Percentiles rank a stretch among this genome's conserved stretches.
Conservation (phyloP, 2,888 invertebrate species). For the Mystacides longicornis region DNA sequence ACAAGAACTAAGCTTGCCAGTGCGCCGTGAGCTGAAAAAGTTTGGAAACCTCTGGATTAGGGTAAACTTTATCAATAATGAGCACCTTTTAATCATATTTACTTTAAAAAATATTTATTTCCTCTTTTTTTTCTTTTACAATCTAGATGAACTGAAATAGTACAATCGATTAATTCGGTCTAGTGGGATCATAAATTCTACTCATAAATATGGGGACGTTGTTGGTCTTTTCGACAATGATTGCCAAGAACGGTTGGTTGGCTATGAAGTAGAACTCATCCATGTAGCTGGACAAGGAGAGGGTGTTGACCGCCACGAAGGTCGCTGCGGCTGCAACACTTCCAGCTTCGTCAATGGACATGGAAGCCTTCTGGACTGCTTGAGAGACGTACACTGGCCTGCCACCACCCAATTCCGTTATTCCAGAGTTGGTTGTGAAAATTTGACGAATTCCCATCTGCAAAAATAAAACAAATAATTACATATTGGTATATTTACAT, state of each 20-base stretch:
- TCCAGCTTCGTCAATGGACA: constrained; percentile 49
- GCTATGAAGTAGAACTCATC: constrained; percentile 36
- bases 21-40: too few species aligned
- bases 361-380: constrained; percentile 43
- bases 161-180: neutral
- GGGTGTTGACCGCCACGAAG: constrained; percentile 40
- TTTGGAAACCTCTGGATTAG: too few species aligned
- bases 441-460: constrained; percentile 44
- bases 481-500: too few species aligned
- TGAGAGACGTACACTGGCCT: constrained; percentile 37
- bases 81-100: too few species aligned
- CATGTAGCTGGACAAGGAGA: constrained; percentile 37
- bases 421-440: constrained; percentile 37
- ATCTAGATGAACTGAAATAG: too few species aligned
- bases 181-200: constrained; percentile 41
- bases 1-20: too few species aligned
- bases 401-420: constrained; percentile 33
- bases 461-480: constrained; percentile 26
- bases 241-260: constrained; percentile 45
- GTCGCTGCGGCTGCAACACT: constrained; percentile 44
- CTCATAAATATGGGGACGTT: constrained; percentile 45
- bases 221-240: constrained; percentile 43
- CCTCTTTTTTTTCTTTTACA: too few species aligned
- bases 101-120: too few species aligned
- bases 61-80: too few species aligned